A percentile compares a stretch with the other conserved stretches of the same genome.
These are phyloP conservation scores for Cepphus grylle DNA, from an alignment of 2,113 vertebrate species.

Conservation along the genomic window DNA sequence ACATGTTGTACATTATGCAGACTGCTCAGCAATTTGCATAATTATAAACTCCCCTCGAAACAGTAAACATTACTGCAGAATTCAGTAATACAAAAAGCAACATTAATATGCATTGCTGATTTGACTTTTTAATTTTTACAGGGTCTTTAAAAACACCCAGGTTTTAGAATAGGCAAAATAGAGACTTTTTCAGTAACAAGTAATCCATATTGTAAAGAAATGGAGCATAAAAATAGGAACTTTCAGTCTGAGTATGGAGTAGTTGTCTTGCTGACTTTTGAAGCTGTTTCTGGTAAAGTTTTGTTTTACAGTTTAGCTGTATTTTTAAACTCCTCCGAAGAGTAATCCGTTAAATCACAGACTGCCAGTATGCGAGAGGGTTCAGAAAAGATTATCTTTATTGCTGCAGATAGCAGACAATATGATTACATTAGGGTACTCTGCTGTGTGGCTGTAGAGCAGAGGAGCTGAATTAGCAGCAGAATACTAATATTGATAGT, in stretches of 20 bases:
- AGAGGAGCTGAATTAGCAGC: conserved; percentile 19
- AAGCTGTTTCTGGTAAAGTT: conserved; percentile 16
- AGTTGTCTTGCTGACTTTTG: not conserved
- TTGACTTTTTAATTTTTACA: conserved; percentile 66
- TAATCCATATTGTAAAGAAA: not conserved
- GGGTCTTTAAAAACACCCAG: conserved; percentile 9
- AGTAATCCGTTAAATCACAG: not conserved
- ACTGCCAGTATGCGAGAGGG: not conserved
- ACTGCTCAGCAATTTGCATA: conserved; percentile 70
- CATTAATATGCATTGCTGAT: conserved; percentile 58
- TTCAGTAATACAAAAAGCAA: conserved; percentile 46
- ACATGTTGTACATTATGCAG: conserved; percentile 65
- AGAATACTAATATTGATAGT: conserved; percentile 24
- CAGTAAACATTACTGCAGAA: conserved; percentile 68
- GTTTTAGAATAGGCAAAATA: not conserved
- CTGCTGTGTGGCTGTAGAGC: not conserved
- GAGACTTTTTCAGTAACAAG: not conserved
- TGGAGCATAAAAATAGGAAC: not conserved
- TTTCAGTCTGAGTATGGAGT: not conserved
- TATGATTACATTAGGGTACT: not conserved
- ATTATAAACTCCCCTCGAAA: conserved; percentile 73
- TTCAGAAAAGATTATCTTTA: not conserved
- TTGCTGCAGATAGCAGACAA: not conserved
- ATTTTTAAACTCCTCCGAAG: not conserved
- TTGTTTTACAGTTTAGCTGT: not conserved